These are phyloP conservation scores for Aporophyla lueneburgensis DNA, from an alignment of 2,888 invertebrate species.

Conservation along the genomic window DNA sequence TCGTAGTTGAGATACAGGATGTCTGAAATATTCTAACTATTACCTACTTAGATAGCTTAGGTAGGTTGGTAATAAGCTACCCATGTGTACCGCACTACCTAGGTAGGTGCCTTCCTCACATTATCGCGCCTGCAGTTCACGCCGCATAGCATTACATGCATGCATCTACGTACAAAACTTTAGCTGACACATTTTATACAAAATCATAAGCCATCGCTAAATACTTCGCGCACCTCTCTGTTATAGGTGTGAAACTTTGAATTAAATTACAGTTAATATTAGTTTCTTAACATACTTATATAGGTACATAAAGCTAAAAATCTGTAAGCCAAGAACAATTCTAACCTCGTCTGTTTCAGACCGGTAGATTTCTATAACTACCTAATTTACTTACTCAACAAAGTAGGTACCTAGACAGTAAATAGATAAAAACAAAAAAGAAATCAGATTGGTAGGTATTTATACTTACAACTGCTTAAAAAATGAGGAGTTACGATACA, in stretches of 20 bases:
- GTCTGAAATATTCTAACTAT: neutral
- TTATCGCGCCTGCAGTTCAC: neutral
- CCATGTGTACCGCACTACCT: neutral
- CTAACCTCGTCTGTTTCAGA: neutral
- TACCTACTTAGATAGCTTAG: neutral
- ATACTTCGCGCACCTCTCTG: neutral
- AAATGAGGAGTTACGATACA: no score
- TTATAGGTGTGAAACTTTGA: neutral
- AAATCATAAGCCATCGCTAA: neutral
- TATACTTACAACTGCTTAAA: no score
- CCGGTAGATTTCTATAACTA: neutral
- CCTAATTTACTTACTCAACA: neutral
- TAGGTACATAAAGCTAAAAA: neutral
- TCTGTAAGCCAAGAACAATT: neutral
- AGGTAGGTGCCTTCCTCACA: neutral
- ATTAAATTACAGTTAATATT: neutral
- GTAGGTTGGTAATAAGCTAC: neutral
- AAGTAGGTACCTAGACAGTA: neutral
- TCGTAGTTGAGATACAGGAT: neutral
- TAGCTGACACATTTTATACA: neutral
- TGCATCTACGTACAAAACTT: neutral
- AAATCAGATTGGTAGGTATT: no score
- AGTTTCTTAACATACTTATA: neutral
- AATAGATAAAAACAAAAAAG: neutral
- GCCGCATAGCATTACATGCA: neutral